Conservation (phyloP, 2,888 invertebrate genomes). For the Oscheius sp. region DNA sequence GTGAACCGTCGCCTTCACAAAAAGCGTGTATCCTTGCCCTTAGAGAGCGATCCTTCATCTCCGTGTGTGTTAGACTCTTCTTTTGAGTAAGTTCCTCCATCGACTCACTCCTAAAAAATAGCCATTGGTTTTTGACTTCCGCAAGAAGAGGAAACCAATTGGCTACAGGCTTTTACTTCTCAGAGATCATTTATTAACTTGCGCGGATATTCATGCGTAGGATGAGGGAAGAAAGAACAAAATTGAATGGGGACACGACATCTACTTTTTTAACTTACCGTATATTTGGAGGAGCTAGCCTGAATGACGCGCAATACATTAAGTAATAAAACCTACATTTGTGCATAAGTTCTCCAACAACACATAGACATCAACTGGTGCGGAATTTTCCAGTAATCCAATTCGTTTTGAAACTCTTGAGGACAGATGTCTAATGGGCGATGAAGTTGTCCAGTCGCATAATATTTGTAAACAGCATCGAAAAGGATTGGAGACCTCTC, state of each 20-base stretch:
- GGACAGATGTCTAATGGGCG: slow-evolving; percentile 62
- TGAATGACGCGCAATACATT: slow-evolving; percentile 8
- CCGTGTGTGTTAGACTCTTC: slow-evolving; percentile 48
- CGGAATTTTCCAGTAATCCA: slow-evolving; percentile 63
- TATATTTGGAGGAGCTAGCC: background rate
- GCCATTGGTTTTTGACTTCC: too few species aligned
- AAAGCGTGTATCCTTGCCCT: slow-evolving; percentile 57
- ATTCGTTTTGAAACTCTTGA: slow-evolving; percentile 53
- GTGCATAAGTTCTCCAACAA: slow-evolving; percentile 57
- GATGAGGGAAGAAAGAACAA: background rate
- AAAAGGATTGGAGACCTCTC: slow-evolving; percentile 65
- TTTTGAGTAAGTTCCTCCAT: slow-evolving; percentile 59
- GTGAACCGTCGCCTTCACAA: slow-evolving; percentile 62
- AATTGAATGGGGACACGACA: background rate
- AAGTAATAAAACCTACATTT: slow-evolving; percentile 47
- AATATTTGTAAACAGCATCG: slow-evolving; percentile 65
- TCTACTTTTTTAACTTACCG: slow-evolving; percentile 7
- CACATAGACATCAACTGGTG: slow-evolving; percentile 60
- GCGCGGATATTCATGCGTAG: background rate
- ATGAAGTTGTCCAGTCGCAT: slow-evolving; percentile 60
- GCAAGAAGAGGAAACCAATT: too few species aligned
- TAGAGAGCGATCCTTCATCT: slow-evolving; percentile 49
- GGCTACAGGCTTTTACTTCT: background rate
- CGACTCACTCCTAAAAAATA: slow-evolving; percentile 61
- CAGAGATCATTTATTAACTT: background rate